Evolutionary conservation across 2,113 vertebrate genomes (phyloP), one percentile per base, ranked within the genome.

Genomic region (Talpa occidentalis): DNA sequence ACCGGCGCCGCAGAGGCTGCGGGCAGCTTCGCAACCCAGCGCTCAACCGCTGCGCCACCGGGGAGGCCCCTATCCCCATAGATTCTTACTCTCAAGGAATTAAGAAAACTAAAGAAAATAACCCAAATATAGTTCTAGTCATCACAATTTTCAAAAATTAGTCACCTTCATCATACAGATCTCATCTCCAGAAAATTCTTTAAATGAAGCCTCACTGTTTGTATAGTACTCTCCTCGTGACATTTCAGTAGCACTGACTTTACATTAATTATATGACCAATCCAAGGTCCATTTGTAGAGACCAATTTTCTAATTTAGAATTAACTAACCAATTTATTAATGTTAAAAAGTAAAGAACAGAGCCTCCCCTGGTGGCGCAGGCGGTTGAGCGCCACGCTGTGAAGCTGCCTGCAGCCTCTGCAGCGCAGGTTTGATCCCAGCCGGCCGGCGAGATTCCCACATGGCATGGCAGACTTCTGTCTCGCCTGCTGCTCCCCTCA

Each of bases 221-320:
- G 70, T 69, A 12, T 49, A 49, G 60, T 83, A 64, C 19, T 74
- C 26, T 73, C 28, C 47, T 74, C 9, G 10, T 32, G 66, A 91
- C 32, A 32, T 66, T 44, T 81, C 80, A 81, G 15, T 66, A 73
- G 74, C 56, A 54, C 9, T 73, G 14, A 86, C 16, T 64, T 80
- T 56, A 86, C 3, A 49, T 10, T 49, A 52, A 7, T 56, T 91
- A 37, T 28, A 81, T 73, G 59, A 87, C 32, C 66, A 85, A 81
- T 10, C 12, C 14, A 15, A 47, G 28, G n/a, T 37, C 35, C 66
- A 73, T 35, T 86, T 66, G 66, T 6, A 47, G 37, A 91, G 19
- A 80, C 24, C 35, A 66, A 52, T 94, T 80, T 78, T 91, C 66
- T 80, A 73, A 91, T 79, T 12, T 56, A 66, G 10, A n/a, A n/a